Percentiles rank a stretch among this genome's conserved stretches.
phyloP scores from a whole-genome alignment of 2,113 vertebrate genomes.

The Acanthisitta chloris region DNA sequence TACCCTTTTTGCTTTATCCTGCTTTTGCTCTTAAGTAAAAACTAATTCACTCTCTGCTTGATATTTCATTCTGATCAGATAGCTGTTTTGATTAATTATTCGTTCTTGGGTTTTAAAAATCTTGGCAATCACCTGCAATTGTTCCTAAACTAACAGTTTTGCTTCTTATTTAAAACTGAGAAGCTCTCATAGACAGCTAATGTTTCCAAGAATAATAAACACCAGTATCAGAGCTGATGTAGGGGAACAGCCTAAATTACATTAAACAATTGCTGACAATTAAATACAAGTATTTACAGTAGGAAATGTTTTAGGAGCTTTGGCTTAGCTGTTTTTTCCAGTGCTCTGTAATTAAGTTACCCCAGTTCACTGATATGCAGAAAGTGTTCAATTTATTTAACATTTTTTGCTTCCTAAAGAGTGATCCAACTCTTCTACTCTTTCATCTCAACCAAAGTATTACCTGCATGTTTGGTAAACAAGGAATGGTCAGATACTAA shows the following conservation, averaged over 20 bases:
- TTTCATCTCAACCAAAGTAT: neutral
- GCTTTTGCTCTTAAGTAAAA: neutral
- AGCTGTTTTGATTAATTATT: neutral
- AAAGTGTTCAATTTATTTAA: neutral
- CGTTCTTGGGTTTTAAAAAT: neutral
- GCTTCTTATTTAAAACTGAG: neutral
- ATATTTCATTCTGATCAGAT: neutral
- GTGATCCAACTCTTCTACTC: neutral
- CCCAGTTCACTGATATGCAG: neutral
- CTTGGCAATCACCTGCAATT: neutral
- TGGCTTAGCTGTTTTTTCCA: neutral
- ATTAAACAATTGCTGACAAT: slow-evolving; percentile 5
- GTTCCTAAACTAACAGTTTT: neutral
- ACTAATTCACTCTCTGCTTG: neutral
- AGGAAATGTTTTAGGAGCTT: neutral
- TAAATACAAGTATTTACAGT: neutral
- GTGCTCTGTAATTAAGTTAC: neutral
- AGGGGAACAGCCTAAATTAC: neutral
- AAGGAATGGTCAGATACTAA: neutral
- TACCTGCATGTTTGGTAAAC: neutral
- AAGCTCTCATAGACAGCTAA: neutral
- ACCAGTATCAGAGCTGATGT: neutral
- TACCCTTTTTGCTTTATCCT: neutral
- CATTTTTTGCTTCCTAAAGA: neutral
- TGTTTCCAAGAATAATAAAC: slow-evolving; percentile 14